phyloP scores from a whole-genome alignment of 2,888 invertebrate genomes.

The Meganola albula region DNA sequence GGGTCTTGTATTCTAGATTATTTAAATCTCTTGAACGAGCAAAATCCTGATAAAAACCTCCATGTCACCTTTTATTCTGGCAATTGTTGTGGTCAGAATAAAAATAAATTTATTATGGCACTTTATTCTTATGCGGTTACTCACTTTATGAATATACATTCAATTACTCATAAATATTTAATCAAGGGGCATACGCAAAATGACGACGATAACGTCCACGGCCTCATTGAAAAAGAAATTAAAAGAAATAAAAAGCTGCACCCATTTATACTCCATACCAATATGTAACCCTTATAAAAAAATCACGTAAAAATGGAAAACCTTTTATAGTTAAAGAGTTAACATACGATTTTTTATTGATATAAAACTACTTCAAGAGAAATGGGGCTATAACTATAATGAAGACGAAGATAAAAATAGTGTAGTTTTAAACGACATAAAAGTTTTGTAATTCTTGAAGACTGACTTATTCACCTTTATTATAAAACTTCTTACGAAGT shows the following conservation, averaged over 20 bases:
- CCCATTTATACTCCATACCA: constrained; percentile 17
- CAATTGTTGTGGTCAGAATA: constrained; percentile 17
- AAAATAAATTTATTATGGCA: constrained; percentile 20
- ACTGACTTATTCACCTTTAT: no score
- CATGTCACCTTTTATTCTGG: constrained; percentile 18
- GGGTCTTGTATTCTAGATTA: no score
- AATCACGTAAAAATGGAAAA: constrained; percentile 8
- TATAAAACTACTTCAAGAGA: constrained; percentile 4
- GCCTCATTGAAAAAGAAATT: constrained; percentile 21
- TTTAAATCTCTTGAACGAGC: no score
- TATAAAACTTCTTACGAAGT: no score
- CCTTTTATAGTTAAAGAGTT: constrained; percentile 4
- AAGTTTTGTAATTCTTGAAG: no score
- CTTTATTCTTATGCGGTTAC: constrained; percentile 15
- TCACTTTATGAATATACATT: constrained; percentile 8
- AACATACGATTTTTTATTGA: constrained; percentile 2
- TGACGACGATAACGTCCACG: constrained; percentile 10
- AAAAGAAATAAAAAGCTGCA: constrained; percentile 16
- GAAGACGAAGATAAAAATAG: no score
- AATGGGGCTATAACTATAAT: constrained; percentile 7
- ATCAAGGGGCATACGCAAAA: constrained; percentile 22
- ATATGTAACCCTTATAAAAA: constrained; percentile 16
- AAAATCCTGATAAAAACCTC: constrained; percentile 8
- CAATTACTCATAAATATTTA: constrained; percentile 17
- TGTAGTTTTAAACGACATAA: no score